Conservation (phyloP, 1,140 invertebrate genomes). For the Galleria mellonella region DNA sequence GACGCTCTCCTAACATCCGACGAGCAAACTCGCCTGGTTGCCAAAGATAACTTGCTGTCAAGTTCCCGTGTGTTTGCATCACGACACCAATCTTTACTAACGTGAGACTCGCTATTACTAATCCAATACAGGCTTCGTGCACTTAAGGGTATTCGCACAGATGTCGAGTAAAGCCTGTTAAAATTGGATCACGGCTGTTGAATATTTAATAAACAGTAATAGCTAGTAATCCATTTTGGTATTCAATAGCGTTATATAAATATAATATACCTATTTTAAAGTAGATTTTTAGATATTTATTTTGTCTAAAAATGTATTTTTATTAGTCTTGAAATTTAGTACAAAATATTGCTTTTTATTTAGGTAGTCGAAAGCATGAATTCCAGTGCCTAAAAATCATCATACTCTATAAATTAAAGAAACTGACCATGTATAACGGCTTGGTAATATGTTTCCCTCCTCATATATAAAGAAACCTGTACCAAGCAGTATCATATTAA, state of each 20-base stretch:
- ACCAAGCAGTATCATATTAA: too few species aligned
- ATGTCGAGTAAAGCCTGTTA: slow-evolving; percentile 36
- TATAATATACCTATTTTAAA: too few species aligned
- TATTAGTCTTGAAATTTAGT: too few species aligned
- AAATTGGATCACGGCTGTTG: slow-evolving; percentile 48
- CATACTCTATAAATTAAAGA: too few species aligned
- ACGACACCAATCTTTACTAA: slow-evolving; percentile 46
- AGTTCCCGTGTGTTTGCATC: slow-evolving; percentile 62
- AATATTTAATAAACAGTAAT: slow-evolving; percentile 21
- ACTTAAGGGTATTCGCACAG: slow-evolving; percentile 52
- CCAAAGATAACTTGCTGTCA: slow-evolving; percentile 59
- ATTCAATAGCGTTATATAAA: neutral
- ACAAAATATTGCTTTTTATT: too few species aligned
- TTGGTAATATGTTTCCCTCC: too few species aligned
- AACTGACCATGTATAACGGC: too few species aligned
- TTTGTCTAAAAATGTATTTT: too few species aligned
- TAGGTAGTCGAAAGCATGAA: too few species aligned
- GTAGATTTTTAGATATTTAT: too few species aligned
- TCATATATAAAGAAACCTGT: too few species aligned
- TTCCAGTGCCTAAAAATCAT: too few species aligned
- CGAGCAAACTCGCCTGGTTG: slow-evolving; percentile 60
- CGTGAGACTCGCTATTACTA: slow-evolving; percentile 34
- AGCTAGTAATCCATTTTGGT: slow-evolving; percentile 16
- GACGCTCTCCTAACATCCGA: slow-evolving; percentile 57
- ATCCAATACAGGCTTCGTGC: slow-evolving; percentile 62